Conservation (phyloP, 1,140 invertebrate genomes). For the Palaemon carinicauda region DNA sequence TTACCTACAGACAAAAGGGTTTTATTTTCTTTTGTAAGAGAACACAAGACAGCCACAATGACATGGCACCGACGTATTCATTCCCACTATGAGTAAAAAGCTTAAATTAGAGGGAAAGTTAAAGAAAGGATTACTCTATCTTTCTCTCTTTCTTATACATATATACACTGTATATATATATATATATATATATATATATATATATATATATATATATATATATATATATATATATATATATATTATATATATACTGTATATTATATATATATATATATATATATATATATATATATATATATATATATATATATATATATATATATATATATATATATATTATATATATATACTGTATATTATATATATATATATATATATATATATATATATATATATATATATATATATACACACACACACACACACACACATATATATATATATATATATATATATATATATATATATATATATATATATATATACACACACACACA, state of each 20-base stretch:
- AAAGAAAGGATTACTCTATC: too few relatives aligned
- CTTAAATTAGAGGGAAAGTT: too few relatives aligned
- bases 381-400: not conserved
- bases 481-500: too few relatives aligned
- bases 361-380: not conserved
- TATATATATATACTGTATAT: not conserved
- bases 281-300: not conserved
- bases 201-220: not conserved
- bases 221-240: not conserved
- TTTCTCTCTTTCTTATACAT: too few relatives aligned
- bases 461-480: constrained; percentile 2
- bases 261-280: not conserved
- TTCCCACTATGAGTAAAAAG: too few relatives aligned
- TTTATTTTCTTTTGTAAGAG: too few relatives aligned
- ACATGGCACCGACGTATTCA: too few relatives aligned
- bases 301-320: not conserved
- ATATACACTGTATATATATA: not conserved
- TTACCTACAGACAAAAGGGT: too few relatives aligned
- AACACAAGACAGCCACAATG: too few relatives aligned
- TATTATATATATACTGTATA: not conserved
- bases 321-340: not conserved
- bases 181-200: too few relatives aligned
- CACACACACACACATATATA: too few relatives aligned
- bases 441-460: constrained; percentile 2
- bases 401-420: not conserved